Evolutionary conservation across 2,888 invertebrate genomes (phyloP), one percentile per base, ranked within the genome.

Genomic region (Dicyrtoma fusca): DNA sequence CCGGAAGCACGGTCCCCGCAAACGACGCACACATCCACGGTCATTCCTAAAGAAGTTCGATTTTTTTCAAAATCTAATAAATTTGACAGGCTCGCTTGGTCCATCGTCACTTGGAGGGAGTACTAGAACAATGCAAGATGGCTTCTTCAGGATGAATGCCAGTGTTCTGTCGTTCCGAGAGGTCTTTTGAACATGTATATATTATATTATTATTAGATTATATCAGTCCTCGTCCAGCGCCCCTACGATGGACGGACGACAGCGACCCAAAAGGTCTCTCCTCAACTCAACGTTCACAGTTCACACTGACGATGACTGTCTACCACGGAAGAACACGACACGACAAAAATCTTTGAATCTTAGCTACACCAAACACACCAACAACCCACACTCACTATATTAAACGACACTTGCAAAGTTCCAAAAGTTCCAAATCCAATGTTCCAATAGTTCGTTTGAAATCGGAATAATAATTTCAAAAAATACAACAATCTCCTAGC

Each of bases 1-100:
- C 88, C 97, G 42, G 96, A 96, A 11, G 97, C 97, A 75, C 96
- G 87, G 84, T 97, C 97, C 0, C 97, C 97, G 83, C 97, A 97
- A 26, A 97, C 97, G 19, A 97, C 91, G 84, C 97, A 97, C 66
- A 95, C 86, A 84, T 97, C 96, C 80, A 91, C 85, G 0, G 90
- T 89, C 5, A 91, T 86, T 53, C 88, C 88, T 79, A 88, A 83
- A 69, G 84, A 84, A 66, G 82, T 81, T 71, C 57, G 59, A 34
- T 69, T 75, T n/a, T 74, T 73, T 21, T 76, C 76, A 57, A 73
- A 77, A 44, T 79, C 77, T 25, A 79, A 64, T 53, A 78, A 71
- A 57, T 72, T 72, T 69, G 72, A 59, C n/a, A 72, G 45, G 63
- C 64, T 72, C 6, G 72, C 49, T 66, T 64, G 65, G 59, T 72